Percentiles rank a stretch among this genome's conserved stretches.
Conservation (phyloP, 2,113 vertebrate genomes). For the Centropus bengalensis region DNA sequence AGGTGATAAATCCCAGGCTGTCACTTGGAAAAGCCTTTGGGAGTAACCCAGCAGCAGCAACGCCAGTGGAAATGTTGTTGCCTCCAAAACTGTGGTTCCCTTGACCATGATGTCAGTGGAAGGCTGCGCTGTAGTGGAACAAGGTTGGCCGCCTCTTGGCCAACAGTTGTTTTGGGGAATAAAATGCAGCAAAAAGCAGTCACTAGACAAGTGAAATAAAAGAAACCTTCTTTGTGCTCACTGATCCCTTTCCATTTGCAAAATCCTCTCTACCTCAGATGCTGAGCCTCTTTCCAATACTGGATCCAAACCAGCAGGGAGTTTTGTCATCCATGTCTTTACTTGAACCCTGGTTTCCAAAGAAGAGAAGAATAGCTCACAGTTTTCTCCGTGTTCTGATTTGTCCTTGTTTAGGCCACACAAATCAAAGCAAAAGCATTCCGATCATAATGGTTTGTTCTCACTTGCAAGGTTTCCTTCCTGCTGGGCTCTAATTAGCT, state of each 20-base stretch:
- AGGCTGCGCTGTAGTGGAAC: background rate
- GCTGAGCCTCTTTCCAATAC: background rate
- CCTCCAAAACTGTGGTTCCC: constrained; percentile 1
- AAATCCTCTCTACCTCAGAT: background rate
- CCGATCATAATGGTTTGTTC: background rate
- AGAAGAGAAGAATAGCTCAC: background rate
- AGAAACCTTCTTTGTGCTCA: background rate
- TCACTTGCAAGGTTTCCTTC: background rate
- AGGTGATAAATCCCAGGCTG: constrained; percentile 50
- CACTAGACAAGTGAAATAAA: background rate
- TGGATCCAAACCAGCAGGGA: background rate
- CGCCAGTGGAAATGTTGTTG: background rate
- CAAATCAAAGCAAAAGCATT: background rate
- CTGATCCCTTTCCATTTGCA: background rate
- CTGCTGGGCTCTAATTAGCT: background rate
- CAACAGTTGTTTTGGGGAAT: constrained; percentile 7
- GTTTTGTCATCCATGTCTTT: background rate
- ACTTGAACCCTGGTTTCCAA: background rate
- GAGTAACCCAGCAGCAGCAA: constrained; percentile 13
- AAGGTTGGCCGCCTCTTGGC: background rate
- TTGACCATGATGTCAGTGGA: background rate
- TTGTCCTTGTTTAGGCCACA: background rate
- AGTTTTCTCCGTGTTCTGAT: background rate
- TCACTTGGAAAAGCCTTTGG: background rate
- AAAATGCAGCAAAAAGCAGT: background rate